Conservation (phyloP, 2,888 invertebrate genomes). For the Coleophora deauratella region DNA sequence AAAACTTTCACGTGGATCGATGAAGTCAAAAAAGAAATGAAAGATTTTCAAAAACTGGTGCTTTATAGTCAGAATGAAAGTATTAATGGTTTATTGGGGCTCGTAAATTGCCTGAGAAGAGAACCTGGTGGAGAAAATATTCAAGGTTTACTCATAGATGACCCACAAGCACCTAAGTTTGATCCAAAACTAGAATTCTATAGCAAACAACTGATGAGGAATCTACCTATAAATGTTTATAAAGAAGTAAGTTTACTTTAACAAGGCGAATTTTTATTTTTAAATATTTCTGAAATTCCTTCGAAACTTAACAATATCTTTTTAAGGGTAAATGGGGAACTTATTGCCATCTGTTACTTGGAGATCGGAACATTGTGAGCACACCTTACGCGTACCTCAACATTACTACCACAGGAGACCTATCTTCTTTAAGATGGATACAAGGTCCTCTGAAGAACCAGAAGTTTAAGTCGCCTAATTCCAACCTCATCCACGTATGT, state of each 20-base stretch:
- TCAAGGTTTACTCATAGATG: conserved; percentile 77
- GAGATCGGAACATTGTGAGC: conserved; percentile 52
- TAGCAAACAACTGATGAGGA: conserved; percentile 77
- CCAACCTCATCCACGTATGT: no score
- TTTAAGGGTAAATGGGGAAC: conserved; percentile 82
- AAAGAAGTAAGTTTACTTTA: conserved; percentile 63
- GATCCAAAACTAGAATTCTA: conserved; percentile 77
- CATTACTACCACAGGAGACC: conserved; percentile 85
- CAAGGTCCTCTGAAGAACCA: no score
- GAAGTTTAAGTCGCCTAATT: no score
- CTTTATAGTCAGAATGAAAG: conserved; percentile 79
- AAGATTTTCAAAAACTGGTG: conserved; percentile 67
- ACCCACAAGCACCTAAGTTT: conserved; percentile 77
- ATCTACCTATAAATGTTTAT: conserved; percentile 86
- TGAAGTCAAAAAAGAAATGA: conserved; percentile 48
- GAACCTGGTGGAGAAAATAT: conserved; percentile 83
- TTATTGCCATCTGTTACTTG: conserved; percentile 84
- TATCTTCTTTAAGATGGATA: conserved; percentile 82
- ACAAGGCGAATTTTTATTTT: no score
- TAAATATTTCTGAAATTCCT: no score
- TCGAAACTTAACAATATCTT: no score
- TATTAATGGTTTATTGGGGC: conserved; percentile 87
- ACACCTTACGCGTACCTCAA: conserved; percentile 84
- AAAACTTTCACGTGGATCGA: conserved; percentile 68
- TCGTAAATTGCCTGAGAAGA: conserved; percentile 87